Percentiles rank a stretch among this genome's conserved stretches.
phyloP scores from a whole-genome alignment of 2,113 vertebrate species.

The Rhabdomys dilectus region DNA sequence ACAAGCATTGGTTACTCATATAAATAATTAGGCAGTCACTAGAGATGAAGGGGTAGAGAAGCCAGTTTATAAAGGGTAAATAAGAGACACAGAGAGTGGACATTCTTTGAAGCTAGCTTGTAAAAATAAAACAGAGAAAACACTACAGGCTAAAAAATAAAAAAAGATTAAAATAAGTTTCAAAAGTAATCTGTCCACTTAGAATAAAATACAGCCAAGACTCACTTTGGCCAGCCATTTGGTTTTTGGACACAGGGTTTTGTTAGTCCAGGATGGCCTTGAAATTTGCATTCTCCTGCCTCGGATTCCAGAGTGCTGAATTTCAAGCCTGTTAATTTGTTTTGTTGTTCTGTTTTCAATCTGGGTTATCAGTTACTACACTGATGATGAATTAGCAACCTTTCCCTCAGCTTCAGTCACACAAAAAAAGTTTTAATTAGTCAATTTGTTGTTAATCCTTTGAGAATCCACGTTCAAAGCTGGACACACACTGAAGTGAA shows the following conservation, averaged over 20 bases:
- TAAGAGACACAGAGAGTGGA: not conserved
- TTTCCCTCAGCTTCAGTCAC: not conserved
- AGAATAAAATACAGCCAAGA: not conserved
- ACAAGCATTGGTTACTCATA: not conserved
- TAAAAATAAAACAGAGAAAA: slow-evolving; percentile 37
- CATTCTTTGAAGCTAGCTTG: not conserved
- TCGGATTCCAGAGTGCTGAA: too few relatives aligned
- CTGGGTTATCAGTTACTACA: slow-evolving; percentile 32
- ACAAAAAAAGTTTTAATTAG: slow-evolving; percentile 25
- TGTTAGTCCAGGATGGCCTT: not conserved
- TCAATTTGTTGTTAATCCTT: not conserved
- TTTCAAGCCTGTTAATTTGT: too few relatives aligned
- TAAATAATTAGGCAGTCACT: slow-evolving; percentile 28
- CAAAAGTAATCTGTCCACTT: slow-evolving; percentile 21
- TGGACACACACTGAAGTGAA: not conserved
- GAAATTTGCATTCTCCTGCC: not conserved
- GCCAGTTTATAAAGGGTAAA: slow-evolving; percentile 19
- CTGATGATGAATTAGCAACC: not conserved
- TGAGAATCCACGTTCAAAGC: not conserved
- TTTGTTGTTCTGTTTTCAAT: not conserved
- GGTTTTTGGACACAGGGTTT: not conserved
- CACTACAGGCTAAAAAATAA: not conserved
- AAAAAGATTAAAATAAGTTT: not conserved
- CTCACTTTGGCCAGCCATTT: not conserved
- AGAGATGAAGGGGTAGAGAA: not conserved